These are phyloP conservation scores for Heliocidaris tuberculata DNA, from an alignment of 35 echinoderm and acorn worm genomes.

Conservation along the genomic window DNA sequence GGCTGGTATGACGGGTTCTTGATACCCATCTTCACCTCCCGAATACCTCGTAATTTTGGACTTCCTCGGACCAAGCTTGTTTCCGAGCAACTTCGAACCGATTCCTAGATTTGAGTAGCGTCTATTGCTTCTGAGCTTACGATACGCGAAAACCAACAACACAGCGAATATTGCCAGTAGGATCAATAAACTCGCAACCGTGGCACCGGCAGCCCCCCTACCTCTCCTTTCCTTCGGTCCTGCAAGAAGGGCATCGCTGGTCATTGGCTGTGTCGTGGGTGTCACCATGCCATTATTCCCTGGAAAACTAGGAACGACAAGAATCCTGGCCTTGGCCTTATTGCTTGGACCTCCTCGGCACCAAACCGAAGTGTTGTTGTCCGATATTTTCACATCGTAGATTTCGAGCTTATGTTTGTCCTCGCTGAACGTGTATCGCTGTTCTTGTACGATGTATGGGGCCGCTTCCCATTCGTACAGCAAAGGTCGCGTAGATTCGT, in stretches of 20 bases:
- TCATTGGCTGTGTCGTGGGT: not conserved
- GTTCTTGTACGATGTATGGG: conserved; percentile 41
- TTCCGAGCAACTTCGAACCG: conserved; percentile 25
- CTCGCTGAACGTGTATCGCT: conserved; percentile 43
- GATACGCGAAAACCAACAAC: conserved; percentile 2
- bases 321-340: conserved; percentile 25
- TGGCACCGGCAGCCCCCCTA: not conserved
- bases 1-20: conserved; percentile 31
- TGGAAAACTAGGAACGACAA: conserved; percentile 2
- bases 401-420: conserved; percentile 32
- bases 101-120: not conserved
- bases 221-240: not conserved
- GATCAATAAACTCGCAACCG: not conserved
- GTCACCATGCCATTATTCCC: not conserved
- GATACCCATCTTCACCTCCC: not conserved
- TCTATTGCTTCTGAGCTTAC: not conserved
- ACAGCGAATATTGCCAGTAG: not conserved
- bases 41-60: conserved; percentile 28
- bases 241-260: not conserved
- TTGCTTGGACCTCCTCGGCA: conserved; percentile 27
- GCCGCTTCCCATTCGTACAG: conserved; percentile 31
- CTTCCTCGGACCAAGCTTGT: not conserved
- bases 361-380: conserved; percentile 44
- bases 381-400: conserved; percentile 25
- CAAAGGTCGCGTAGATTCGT: not conserved